phyloP scores from a whole-genome alignment of 2,797 vertebrate species.

The Holocentrus rufus region DNA sequence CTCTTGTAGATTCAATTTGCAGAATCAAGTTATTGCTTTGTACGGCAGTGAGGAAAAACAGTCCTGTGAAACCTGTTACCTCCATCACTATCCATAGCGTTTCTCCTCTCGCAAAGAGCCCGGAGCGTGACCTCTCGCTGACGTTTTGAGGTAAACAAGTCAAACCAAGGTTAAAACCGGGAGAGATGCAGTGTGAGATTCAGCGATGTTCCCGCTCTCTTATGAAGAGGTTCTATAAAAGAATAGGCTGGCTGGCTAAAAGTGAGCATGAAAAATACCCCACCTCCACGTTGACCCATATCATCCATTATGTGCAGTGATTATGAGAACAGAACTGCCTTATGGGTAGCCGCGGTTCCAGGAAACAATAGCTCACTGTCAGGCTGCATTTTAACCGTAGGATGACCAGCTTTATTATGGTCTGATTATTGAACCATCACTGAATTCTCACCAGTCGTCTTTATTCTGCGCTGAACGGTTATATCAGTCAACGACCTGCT shows the following conservation, averaged over 20 bases:
- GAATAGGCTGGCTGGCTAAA: slow-evolving; percentile 83
- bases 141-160: slow-evolving; percentile 77
- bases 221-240: slow-evolving; percentile 78
- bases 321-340: slow-evolving; percentile 85
- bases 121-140: slow-evolving; percentile 62
- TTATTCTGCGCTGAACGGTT: slow-evolving; percentile 59
- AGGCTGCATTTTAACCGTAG: slow-evolving; percentile 71
- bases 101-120: slow-evolving; percentile 39
- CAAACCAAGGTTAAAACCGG: slow-evolving; percentile 81
- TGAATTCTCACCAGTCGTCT: slow-evolving; percentile 46
- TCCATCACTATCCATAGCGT: slow-evolving; percentile 9
- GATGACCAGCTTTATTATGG: slow-evolving; percentile 75
- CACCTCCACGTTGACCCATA: slow-evolving; percentile 84
- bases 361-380: slow-evolving; percentile 83
- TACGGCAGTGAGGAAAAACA: slow-evolving; percentile 16
- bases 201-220: slow-evolving; percentile 69
- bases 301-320: slow-evolving; percentile 87
- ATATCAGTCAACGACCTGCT: slow-evolving; percentile 63
- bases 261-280: slow-evolving; percentile 87
- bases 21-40: slow-evolving; percentile 22
- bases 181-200: slow-evolving; percentile 68
- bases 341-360: slow-evolving; percentile 78
- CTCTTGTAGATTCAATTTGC: slow-evolving; percentile 35
- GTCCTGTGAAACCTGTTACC: slow-evolving; percentile 42
- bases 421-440: slow-evolving; percentile 70